phyloP scores from a whole-genome alignment of 2,888 invertebrate species.

The Hydrotaea diabolus region DNA sequence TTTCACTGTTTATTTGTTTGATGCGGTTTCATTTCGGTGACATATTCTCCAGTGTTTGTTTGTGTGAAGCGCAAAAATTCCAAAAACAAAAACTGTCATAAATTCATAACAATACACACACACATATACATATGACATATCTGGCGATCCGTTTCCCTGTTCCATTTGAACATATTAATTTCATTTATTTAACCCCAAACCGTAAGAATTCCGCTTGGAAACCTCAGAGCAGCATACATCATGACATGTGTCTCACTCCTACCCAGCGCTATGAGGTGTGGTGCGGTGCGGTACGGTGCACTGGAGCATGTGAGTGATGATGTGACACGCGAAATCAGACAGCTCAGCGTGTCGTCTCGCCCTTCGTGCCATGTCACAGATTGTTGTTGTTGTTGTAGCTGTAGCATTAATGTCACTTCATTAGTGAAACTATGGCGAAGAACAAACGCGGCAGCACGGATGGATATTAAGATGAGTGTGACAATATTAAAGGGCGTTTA shows the following conservation, averaged over 20 bases:
- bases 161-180: constrained; percentile 29
- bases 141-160: neutral
- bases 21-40: constrained; percentile 14
- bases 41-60: neutral
- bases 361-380: neutral
- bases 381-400: neutral
- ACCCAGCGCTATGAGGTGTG: too few species aligned
- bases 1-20: neutral
- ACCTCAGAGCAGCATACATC: neutral
- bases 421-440: constrained; percentile 22
- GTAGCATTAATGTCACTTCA: constrained; percentile 31
- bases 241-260: constrained; percentile 8
- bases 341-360: constrained; percentile 46
- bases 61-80: neutral
- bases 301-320: constrained; percentile 48
- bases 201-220: constrained; percentile 22
- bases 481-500: neutral
- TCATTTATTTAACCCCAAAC: constrained; percentile 26
- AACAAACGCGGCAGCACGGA: neutral
- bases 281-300: neutral
- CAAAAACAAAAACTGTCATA: neutral
- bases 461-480: neutral
- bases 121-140: too few species aligned
- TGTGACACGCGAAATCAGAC: constrained; percentile 56
- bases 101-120: neutral